phyloP scores from a whole-genome alignment of 1,140 invertebrate genomes.

The Drosophila eugracilis region DNA sequence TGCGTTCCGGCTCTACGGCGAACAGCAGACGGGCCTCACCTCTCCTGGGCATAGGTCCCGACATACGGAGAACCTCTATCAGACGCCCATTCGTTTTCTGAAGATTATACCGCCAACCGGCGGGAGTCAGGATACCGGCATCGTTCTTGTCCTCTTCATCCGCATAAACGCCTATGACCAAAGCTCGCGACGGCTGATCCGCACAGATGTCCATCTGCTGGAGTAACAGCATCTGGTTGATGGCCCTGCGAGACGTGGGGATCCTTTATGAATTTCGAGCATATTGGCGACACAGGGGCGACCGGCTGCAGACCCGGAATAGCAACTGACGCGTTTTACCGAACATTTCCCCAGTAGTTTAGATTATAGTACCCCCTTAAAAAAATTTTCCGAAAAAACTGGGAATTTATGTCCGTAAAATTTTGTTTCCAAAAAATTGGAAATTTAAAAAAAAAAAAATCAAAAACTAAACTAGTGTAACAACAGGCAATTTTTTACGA shows the following conservation, averaged over 20 bases:
- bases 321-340: constrained; percentile 51
- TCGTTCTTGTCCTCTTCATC: constrained; percentile 80
- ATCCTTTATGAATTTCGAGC: constrained; percentile 56
- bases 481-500: constrained; percentile 33
- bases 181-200: constrained; percentile 71
- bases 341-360: constrained; percentile 36
- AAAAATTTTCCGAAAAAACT: constrained; percentile 6
- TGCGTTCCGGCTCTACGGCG: constrained; percentile 85
- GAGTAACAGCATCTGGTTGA: constrained; percentile 77
- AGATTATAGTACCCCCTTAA: not conserved
- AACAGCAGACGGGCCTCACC: constrained; percentile 79
- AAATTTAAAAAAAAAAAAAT: constrained; percentile 4
- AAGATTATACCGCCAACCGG: constrained; percentile 72
- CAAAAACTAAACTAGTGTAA: not conserved
- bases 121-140: constrained; percentile 70
- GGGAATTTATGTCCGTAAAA: constrained; percentile 20
- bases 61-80: constrained; percentile 78
- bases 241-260: constrained; percentile 72
- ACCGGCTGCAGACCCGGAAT: constrained; percentile 13
- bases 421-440: constrained; percentile 25
- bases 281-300: constrained; percentile 18
- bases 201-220: constrained; percentile 81
- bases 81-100: constrained; percentile 73
- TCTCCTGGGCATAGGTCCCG: constrained; percentile 79
- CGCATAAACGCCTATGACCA: constrained; percentile 78